Conservation (phyloP, 1,140 invertebrate species). For the Dendroctonus valens region DNA sequence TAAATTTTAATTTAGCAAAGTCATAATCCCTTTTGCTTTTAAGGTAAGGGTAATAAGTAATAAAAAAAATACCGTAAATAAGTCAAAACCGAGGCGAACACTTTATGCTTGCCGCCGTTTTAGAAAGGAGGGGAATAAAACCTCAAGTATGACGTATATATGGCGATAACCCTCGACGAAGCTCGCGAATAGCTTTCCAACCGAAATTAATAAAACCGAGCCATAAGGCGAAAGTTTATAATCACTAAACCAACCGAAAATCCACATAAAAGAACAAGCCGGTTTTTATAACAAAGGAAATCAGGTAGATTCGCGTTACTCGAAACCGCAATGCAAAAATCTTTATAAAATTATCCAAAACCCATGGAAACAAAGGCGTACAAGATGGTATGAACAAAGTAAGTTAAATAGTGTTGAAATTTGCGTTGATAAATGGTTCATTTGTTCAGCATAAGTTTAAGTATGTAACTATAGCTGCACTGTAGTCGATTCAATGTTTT, state of each 20-base stretch:
- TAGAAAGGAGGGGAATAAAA: slow-evolving; percentile 28
- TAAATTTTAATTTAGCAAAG: not conserved
- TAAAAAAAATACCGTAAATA: slow-evolving; percentile 35
- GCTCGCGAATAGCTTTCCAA: slow-evolving; percentile 19
- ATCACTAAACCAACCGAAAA: slow-evolving; percentile 38
- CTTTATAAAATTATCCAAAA: slow-evolving; percentile 12
- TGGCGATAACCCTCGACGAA: slow-evolving; percentile 31
- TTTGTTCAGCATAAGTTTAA: too few species aligned
- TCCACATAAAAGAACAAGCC: slow-evolving; percentile 35
- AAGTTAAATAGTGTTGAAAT: too few species aligned
- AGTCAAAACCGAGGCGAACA: slow-evolving; percentile 25
- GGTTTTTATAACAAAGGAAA: slow-evolving; percentile 41
- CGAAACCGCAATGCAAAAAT: slow-evolving; percentile 14
- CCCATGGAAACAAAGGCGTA: slow-evolving; percentile 5
- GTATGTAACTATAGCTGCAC: too few species aligned
- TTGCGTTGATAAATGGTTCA: too few species aligned
- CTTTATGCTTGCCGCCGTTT: slow-evolving; percentile 25
- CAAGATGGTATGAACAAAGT: too few species aligned
- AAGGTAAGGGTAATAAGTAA: slow-evolving; percentile 27
- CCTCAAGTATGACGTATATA: slow-evolving; percentile 35
- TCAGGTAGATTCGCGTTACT: slow-evolving; percentile 36
- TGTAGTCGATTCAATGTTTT: too few species aligned
- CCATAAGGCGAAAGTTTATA: slow-evolving; percentile 38
- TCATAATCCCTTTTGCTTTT: slow-evolving; percentile 18
- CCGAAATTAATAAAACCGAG: slow-evolving; percentile 40